Percentiles rank a stretch among this genome's conserved stretches.
Conservation (phyloP, 2,888 invertebrate genomes). For the Hypomecis punctinalis region DNA sequence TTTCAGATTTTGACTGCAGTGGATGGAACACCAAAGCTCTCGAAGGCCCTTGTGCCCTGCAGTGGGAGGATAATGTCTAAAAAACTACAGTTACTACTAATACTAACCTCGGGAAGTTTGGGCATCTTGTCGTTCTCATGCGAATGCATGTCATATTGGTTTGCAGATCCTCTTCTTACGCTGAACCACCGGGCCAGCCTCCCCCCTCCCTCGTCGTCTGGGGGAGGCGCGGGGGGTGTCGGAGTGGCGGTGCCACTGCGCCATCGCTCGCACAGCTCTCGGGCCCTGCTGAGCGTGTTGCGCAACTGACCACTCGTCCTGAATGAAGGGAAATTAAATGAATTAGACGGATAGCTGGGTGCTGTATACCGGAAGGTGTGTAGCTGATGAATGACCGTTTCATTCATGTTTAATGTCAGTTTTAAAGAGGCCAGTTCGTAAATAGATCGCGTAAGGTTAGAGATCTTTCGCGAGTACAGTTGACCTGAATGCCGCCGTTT, state of each 20-base stretch:
- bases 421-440: slow-evolving; percentile 1
- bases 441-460: background rate
- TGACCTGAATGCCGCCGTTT: background rate
- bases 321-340: slow-evolving; percentile 42
- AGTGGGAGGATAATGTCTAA: no score
- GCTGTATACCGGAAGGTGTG: slow-evolving; percentile 25
- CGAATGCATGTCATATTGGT: slow-evolving; percentile 90
- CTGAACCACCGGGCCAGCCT: slow-evolving; percentile 95
- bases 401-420: slow-evolving; percentile 16
- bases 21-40: no score
- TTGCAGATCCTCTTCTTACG: slow-evolving; percentile 91
- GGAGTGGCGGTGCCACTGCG: slow-evolving; percentile 78
- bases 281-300: slow-evolving; percentile 92
- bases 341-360: slow-evolving; percentile 28
- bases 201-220: slow-evolving; percentile 88
- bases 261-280: slow-evolving; percentile 93
- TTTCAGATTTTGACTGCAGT: no score
- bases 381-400: slow-evolving; percentile 17
- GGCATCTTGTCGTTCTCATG: slow-evolving; percentile 89
- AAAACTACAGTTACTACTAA: background rate
- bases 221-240: slow-evolving; percentile 73
- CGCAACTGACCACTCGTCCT: slow-evolving; percentile 92
- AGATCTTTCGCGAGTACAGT: background rate
- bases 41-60: no score
- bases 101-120: slow-evolving; percentile 90